A percentile compares a stretch with the other conserved stretches of the same genome.
Evolutionary conservation across 2,113 vertebrate genomes (phyloP).

Genomic region (Bujurquina vittata): DNA sequence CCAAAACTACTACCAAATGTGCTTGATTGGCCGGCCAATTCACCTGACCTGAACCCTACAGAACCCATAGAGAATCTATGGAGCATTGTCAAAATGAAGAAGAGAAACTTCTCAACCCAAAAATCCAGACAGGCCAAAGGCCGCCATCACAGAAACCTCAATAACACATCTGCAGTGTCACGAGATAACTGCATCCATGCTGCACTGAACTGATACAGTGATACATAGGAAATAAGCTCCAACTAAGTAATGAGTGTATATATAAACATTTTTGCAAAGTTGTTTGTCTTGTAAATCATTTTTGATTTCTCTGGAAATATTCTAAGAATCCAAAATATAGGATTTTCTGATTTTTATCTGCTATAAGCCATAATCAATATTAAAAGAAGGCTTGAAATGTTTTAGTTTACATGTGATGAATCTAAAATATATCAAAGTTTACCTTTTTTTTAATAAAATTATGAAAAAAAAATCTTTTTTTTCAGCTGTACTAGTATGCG

Average conservation of each 20-base stretch:
- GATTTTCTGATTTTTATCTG: neutral
- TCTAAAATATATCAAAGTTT: too few relatives aligned
- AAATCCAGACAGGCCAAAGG: neutral
- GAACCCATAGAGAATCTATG: neutral
- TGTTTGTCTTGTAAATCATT: neutral
- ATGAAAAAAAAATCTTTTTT: neutral
- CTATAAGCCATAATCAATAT: neutral
- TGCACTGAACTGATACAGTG: neutral
- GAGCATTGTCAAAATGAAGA: neutral
- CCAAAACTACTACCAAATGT: neutral
- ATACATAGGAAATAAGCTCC: neutral
- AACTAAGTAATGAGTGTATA: neutral
- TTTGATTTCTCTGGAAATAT: neutral
- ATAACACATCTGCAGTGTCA: neutral
- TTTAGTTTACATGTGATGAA: neutral
- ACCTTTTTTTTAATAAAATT: too few relatives aligned
- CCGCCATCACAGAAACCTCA: neutral
- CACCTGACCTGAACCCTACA: neutral
- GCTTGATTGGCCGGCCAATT: neutral
- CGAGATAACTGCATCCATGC: neutral
- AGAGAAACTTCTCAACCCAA: neutral
- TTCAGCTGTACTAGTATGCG: neutral
- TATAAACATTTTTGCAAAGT: neutral
- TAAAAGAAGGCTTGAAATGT: neutral
- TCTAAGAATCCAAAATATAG: neutral